phyloP scores from a whole-genome alignment of 1,140 invertebrate species.

The Zaprionus africanus region DNA sequence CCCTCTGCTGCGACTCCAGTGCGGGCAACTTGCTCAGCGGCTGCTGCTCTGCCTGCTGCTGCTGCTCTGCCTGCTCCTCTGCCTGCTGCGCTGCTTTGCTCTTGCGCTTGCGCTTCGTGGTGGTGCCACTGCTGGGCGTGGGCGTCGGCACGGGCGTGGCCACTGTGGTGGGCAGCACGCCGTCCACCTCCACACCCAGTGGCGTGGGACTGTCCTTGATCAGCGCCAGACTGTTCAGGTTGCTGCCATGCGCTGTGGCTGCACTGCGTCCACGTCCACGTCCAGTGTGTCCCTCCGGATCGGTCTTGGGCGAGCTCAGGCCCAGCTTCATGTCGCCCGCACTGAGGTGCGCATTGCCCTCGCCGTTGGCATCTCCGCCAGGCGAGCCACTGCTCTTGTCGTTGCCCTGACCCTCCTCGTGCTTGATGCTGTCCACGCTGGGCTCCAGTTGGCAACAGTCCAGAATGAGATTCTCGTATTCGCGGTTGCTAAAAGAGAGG shows the following conservation, averaged over 20 bases:
- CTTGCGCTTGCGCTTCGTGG: constrained; percentile 74
- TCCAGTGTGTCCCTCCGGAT: constrained; percentile 69
- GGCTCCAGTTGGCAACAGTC: constrained; percentile 96
- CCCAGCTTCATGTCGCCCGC: constrained; percentile 63
- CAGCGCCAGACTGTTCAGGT: constrained; percentile 58
- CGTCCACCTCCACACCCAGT: constrained; percentile 63
- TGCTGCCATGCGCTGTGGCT: constrained; percentile 53
- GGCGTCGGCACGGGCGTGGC: constrained; percentile 60
- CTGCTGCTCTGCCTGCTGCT: constrained; percentile 54
- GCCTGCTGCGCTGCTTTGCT: constrained; percentile 69
- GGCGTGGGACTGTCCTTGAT: constrained; percentile 75
- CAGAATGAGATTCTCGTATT: constrained; percentile 95
- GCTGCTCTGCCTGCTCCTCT: constrained; percentile 51
- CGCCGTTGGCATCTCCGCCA: constrained; percentile 89
- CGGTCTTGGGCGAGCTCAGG: constrained; percentile 65
- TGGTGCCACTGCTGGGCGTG: constrained; percentile 39
- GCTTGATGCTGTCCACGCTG: constrained; percentile 90
- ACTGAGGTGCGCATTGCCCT: constrained; percentile 61
- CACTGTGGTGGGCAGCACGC: constrained; percentile 65
- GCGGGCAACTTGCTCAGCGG: constrained; percentile 71
- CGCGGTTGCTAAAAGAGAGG: constrained; percentile 89
- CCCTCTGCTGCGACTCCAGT: constrained; percentile 51
- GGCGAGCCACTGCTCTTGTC: constrained; percentile 94
- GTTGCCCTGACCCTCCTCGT: constrained; percentile 90
- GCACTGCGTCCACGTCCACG: constrained; percentile 61